Evolutionary conservation across 2,113 vertebrate genomes (phyloP), one percentile per base, ranked within the genome.

Genomic region (Rostratula benghalensis): DNA sequence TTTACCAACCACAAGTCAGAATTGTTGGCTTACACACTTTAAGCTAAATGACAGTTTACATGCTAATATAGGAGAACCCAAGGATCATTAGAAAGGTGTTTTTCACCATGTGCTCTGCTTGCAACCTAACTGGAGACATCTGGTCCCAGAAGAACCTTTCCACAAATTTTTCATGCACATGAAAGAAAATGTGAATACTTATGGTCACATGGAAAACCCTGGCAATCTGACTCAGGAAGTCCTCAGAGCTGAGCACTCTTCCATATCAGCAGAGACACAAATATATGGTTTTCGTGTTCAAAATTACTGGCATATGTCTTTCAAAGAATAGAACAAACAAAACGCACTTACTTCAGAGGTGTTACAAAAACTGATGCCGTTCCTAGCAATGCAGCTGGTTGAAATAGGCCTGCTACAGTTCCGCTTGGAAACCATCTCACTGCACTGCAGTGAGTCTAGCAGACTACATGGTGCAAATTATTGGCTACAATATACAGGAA

Each of bases 1-100:
- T 85, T 90, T 90, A 94, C 35, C 37, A 93, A 59, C 46, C 89
- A 11, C 33, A 90, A 94, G 78, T 64, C 16, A 94, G 80, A 69
- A 71, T 14, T 81, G 9, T 84, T 87, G n/a, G 17, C 59, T 90
- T 64, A 91, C 54, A 75, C 3, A 24, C 23, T 81, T 43, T 5
- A 82, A 59, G 35, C 6, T 17, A 23, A 88, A 60, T 9, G 20
- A 19, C 8, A 30, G 30, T 48, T 81, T 68, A 3, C 37, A 9
- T 45, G 15, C 7, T 37, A 39, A n/a, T 56, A 24, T 9, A 61
- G 16, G 16, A 64, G 7, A 70, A 15, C 9, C 41, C n/a, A 85
- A 41, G 5, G 28, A 51, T 59, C 23, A 9, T 30, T 11, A 60
- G 35, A 57, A 78, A 24, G 39, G 3, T 4, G 9, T 31, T 73